phyloP scores from a whole-genome alignment of 2,113 vertebrate species.

The Raja brachyura region DNA sequence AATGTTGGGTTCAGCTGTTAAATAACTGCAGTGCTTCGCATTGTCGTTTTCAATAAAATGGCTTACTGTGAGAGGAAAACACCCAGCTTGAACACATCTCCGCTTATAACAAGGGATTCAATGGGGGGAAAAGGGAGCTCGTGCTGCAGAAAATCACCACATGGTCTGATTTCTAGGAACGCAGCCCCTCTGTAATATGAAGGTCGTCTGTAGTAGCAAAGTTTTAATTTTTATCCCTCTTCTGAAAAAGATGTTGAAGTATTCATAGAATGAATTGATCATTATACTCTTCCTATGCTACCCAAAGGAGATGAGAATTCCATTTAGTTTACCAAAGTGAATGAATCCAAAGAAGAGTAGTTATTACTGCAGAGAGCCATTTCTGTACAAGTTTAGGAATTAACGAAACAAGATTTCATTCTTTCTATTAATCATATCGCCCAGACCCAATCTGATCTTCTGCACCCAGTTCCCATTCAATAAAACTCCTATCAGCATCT shows the following conservation, averaged over 20 bases:
- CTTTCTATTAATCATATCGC: background rate
- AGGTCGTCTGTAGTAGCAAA: background rate
- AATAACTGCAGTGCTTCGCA: too few relatives aligned
- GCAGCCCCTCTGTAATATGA: too few relatives aligned
- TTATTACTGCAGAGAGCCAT: background rate
- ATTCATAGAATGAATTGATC: slow-evolving; percentile 1
- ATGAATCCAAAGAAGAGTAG: background rate
- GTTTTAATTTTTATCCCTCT: background rate
- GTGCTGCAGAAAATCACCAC: too few relatives aligned
- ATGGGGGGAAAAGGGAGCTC: too few relatives aligned
- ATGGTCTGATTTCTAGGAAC: background rate
- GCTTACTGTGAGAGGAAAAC: too few relatives aligned
- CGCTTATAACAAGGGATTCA: too few relatives aligned
- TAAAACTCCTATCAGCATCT: background rate
- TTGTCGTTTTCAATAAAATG: too few relatives aligned
- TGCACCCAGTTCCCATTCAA: background rate
- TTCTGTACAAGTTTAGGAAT: background rate
- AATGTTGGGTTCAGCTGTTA: too few relatives aligned
- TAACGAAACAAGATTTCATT: background rate
- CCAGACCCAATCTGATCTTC: background rate
- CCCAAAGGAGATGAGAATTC: background rate
- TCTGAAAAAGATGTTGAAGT: background rate
- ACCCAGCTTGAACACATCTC: too few relatives aligned
- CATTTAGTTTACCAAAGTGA: background rate
- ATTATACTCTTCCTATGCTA: background rate